Evolutionary conservation across 1,140 invertebrate species (phyloP), one percentile per base, ranked within the genome.

Genomic region (Helicorthomorpha holstii): DNA sequence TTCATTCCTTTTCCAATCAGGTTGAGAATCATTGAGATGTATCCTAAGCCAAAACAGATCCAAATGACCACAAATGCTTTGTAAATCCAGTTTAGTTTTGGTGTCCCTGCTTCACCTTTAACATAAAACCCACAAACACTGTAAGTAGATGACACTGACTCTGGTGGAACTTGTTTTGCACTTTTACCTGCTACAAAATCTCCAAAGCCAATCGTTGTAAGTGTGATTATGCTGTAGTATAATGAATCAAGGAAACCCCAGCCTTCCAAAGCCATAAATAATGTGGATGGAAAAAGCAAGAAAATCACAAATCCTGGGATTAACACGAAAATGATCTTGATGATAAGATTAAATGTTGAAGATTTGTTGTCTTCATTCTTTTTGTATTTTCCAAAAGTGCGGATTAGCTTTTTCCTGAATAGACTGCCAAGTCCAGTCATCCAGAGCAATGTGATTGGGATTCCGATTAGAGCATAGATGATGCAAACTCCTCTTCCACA

Each of bases 171-270:
- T n/a, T n/a, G n/a, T n/a, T n/a, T n/a, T n/a, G n/a, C n/a, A n/a
- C n/a, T n/a, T n/a, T n/a, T 64, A 80, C 83, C 82, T 60, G 90
- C 87, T 21, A 94, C 89, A 59, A 80, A 83, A 69, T 95, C 90
- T 29, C 90, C 91, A 65, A 94, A 95, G 21, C 91, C 91, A 59
- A 94, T 93, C 7, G 91, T 95, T 1, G 88, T 87, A 1, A 93
- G 73, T 0, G 88, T 90, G 25, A 94, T 84, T 65, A 91, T 93
- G 16, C 85, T 83, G 60, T 87, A 95, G 64, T 95, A 95, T 38
- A 94, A 75, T 0, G 85, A 76, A 43, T 89, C 79, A 16, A 89
- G 77, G 61, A 89, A 94, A 1, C 76, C 74, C 91, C 91, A 95
- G 69, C 94, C 91, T 69, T 95, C 91, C 53, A 91, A 84, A 34